These are phyloP conservation scores for Idaea dimidiata DNA, from an alignment of 2,888 invertebrate genomes.

Conservation along the genomic window DNA sequence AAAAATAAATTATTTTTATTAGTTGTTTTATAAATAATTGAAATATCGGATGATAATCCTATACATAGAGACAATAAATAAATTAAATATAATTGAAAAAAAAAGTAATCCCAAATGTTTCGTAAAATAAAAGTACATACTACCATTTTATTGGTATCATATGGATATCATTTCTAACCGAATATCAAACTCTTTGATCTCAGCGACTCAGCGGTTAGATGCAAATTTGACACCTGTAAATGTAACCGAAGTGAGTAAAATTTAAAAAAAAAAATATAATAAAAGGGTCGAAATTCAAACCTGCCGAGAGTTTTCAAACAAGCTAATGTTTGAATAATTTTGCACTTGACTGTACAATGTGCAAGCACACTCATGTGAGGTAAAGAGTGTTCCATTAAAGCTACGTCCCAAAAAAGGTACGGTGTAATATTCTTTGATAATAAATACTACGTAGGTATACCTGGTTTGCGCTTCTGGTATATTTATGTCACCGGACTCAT, in stretches of 20 bases:
- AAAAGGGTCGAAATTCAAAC: background rate
- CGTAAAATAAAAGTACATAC: too few species aligned
- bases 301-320: background rate
- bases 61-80: too few species aligned
- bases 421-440: background rate
- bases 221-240: background rate
- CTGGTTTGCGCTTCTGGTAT: background rate
- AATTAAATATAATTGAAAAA: too few species aligned
- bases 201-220: background rate
- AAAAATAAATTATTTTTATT: too few species aligned
- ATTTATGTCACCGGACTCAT: background rate
- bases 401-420: background rate
- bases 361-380: background rate
- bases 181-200: background rate
- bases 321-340: background rate
- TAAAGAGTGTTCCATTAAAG: background rate
- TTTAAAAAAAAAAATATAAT: background rate
- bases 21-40: too few species aligned
- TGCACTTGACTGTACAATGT: background rate
- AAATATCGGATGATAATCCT: too few species aligned
- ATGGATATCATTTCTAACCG: too few species aligned
- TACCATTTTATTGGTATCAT: too few species aligned
- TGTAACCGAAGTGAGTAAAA: background rate
- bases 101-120: too few species aligned
- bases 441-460: background rate